phyloP scores from a whole-genome alignment of 2,797 vertebrate species.

The Cryptoblepharus egeriae region DNA sequence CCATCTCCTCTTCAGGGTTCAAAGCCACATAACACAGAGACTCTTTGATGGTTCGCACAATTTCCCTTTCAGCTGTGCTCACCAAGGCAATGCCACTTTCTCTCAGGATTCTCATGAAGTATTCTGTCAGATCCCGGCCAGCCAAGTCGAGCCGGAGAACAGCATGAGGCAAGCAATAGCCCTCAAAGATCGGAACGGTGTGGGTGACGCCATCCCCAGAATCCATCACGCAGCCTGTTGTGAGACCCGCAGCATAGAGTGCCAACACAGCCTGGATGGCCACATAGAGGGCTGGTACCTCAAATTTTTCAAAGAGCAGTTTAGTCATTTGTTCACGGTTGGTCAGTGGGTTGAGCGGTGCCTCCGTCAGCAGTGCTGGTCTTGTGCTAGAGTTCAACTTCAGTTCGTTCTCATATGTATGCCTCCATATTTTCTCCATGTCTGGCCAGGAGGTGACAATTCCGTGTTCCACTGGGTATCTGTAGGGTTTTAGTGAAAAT shows the following conservation, averaged over 20 bases:
- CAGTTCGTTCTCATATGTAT: slow-evolving; percentile 56
- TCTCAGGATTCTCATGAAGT: slow-evolving; percentile 53
- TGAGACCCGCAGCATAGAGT: slow-evolving; percentile 58
- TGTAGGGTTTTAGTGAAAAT: slow-evolving; percentile 4
- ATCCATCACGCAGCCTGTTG: slow-evolving; percentile 65
- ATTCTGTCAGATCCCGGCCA: slow-evolving; percentile 63
- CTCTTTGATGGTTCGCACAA: slow-evolving; percentile 59
- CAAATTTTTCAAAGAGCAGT: slow-evolving; percentile 63
- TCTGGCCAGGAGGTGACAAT: slow-evolving; percentile 59
- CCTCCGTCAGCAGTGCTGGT: slow-evolving; percentile 61
- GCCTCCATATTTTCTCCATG: slow-evolving; percentile 62
- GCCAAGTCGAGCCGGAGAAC: slow-evolving; percentile 58
- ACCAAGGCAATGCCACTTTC: slow-evolving; percentile 43
- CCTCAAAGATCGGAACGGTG: slow-evolving; percentile 58
- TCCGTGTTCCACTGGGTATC: slow-evolving; percentile 60
- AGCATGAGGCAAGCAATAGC: slow-evolving; percentile 64
- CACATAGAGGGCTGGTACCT: slow-evolving; percentile 63
- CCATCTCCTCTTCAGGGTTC: slow-evolving; percentile 57
- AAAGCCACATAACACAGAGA: slow-evolving; percentile 54
- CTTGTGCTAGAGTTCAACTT: slow-evolving; percentile 56
- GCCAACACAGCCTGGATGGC: slow-evolving; percentile 63
- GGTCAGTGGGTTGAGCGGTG: slow-evolving; percentile 55
- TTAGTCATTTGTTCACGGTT: slow-evolving; percentile 52
- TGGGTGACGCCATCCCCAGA: slow-evolving; percentile 52
- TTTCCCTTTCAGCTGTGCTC: slow-evolving; percentile 54